Percentiles rank a stretch among this genome's conserved stretches.
These are phyloP conservation scores for Lutraria rhynchaena DNA, from an alignment of 1,140 invertebrate species.

Conservation along the genomic window DNA sequence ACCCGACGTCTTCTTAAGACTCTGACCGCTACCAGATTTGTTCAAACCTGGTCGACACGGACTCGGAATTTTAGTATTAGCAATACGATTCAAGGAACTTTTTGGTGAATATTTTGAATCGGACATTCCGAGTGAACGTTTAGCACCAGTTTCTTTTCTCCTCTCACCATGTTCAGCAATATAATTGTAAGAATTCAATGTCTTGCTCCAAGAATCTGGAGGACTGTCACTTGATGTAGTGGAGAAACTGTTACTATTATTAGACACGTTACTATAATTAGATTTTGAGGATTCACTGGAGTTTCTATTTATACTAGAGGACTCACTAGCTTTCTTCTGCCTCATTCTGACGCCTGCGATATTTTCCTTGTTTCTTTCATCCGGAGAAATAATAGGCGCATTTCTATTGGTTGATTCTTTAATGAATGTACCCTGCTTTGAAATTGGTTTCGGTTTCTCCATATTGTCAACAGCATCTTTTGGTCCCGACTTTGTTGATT, in stretches of 20 bases:
- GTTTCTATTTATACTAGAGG: conserved; percentile 39
- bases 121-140: conserved; percentile 14
- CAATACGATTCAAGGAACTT: conserved; percentile 1
- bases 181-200: conserved; percentile 66
- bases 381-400: conserved; percentile 62
- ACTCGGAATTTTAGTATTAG: conserved; percentile 46
- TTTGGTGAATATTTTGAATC: conserved; percentile 3
- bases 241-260: conserved; percentile 53
- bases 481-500: neutral
- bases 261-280: conserved; percentile 49
- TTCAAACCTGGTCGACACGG: conserved; percentile 45
- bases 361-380: conserved; percentile 60
- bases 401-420: conserved; percentile 85
- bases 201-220: conserved; percentile 69
- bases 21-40: conserved; percentile 51
- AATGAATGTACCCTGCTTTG: conserved; percentile 93
- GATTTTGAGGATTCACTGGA: conserved; percentile 42
- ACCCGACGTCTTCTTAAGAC: conserved; percentile 12
- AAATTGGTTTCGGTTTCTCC: conserved; percentile 70
- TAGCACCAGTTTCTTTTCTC: conserved; percentile 25
- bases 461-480: conserved; percentile 55
- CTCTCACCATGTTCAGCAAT: conserved; percentile 59
- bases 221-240: conserved; percentile 58
- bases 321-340: conserved; percentile 30
- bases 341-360: conserved; percentile 21